Evolutionary conservation across 2,797 vertebrate genomes (phyloP).

Genomic region (Telmatherina bonti): DNA sequence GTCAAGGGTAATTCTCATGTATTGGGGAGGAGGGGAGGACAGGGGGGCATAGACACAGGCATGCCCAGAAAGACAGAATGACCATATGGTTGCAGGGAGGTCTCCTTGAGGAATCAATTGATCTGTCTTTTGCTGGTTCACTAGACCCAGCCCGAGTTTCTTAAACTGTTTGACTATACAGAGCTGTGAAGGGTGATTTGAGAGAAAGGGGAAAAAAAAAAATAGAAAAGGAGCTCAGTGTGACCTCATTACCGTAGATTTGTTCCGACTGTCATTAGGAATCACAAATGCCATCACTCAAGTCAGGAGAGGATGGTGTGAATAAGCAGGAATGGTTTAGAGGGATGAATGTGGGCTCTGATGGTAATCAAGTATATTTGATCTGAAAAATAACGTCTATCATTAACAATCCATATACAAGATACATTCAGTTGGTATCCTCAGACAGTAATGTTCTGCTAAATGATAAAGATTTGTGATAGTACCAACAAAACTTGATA

Average conservation of each 20-base stretch:
- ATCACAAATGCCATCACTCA: slow-evolving; percentile 95
- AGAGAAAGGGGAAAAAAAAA: slow-evolving; percentile 33
- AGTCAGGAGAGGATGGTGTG: slow-evolving; percentile 66
- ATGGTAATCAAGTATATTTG: slow-evolving; percentile 58
- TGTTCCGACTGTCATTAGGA: slow-evolving; percentile 98
- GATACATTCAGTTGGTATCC: slow-evolving; percentile 14
- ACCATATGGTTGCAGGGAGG: slow-evolving; percentile 69
- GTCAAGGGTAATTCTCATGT: slow-evolving; percentile 58
- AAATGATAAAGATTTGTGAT: slow-evolving; percentile 35
- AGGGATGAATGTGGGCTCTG: slow-evolving; percentile 24
- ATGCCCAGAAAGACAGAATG: slow-evolving; percentile 52
- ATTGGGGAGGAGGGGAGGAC: too few relatives aligned
- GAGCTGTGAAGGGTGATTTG: slow-evolving; percentile 80
- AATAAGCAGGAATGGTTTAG: slow-evolving; percentile 14
- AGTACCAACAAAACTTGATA: slow-evolving; percentile 23
- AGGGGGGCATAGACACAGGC: slow-evolving; percentile 22
- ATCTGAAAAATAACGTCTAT: slow-evolving; percentile 62
- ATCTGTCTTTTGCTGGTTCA: slow-evolving; percentile 61
- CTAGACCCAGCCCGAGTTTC: slow-evolving; percentile 39
- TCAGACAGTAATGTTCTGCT: not conserved
- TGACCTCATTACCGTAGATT: slow-evolving; percentile 97
- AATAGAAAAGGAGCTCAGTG: slow-evolving; percentile 84
- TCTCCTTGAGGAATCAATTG: slow-evolving; percentile 53
- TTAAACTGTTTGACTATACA: slow-evolving; percentile 56
- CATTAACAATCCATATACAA: slow-evolving; percentile 42